phyloP scores from a whole-genome alignment of 1,140 invertebrate species.

The Ceratina calcarata region DNA sequence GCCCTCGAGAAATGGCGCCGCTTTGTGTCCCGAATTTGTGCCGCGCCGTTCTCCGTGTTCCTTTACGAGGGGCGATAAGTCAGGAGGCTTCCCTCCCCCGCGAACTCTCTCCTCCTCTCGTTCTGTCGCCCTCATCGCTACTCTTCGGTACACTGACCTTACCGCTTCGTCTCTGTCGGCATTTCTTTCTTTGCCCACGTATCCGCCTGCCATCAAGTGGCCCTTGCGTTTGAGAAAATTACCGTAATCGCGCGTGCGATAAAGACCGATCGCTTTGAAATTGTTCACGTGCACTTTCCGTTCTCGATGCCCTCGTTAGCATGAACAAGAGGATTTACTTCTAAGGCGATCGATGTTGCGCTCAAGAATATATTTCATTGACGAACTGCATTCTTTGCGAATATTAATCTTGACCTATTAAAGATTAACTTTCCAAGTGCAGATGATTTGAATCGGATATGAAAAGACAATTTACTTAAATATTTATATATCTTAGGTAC shows the following conservation, averaged over 20 bases:
- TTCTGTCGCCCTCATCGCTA: neutral
- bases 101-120: neutral
- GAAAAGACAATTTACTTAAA: too few species aligned
- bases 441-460: neutral
- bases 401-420: too few species aligned
- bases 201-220: neutral
- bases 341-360: too few species aligned
- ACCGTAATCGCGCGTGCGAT: constrained; percentile 29
- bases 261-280: too few species aligned
- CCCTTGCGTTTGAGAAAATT: constrained; percentile 20
- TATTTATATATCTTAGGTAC: neutral
- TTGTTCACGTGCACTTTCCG: too few species aligned
- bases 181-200: neutral
- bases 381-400: too few species aligned
- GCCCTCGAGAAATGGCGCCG: constrained; percentile 69
- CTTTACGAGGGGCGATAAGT: constrained; percentile 71
- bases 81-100: constrained; percentile 56
- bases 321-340: too few species aligned
- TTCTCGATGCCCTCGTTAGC: too few species aligned
- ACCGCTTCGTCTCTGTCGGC: constrained; percentile 6
- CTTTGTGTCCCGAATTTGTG: constrained; percentile 74
- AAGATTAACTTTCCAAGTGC: neutral
- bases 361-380: too few species aligned
- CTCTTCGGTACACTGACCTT: constrained; percentile 42
- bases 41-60: constrained; percentile 69